Percentiles rank a stretch among this genome's conserved stretches.
Evolutionary conservation across 2,113 vertebrate species (phyloP).

Genomic region (Sylvia atricapilla): DNA sequence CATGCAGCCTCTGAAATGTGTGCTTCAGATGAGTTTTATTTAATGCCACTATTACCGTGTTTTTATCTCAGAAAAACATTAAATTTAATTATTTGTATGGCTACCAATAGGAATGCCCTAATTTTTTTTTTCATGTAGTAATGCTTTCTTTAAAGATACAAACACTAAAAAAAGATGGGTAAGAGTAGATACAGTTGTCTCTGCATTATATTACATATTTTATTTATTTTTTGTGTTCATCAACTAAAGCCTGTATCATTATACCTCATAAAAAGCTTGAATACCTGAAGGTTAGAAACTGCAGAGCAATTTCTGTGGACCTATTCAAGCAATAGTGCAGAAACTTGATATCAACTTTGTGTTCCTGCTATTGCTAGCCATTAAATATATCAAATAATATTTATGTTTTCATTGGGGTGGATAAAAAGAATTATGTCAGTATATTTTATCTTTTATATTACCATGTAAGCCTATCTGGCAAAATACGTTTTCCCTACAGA

Average conservation of each 20-base stretch:
- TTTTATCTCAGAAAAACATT: neutral
- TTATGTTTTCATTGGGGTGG: neutral
- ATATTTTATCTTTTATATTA: neutral
- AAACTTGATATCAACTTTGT: neutral
- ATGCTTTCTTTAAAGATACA: neutral
- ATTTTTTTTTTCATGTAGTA: neutral
- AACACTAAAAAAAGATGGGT: neutral
- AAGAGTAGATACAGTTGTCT: neutral
- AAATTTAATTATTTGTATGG: neutral
- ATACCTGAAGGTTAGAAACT: neutral
- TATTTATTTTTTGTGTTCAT: neutral
- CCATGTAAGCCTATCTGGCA: neutral
- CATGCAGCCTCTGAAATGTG: neutral
- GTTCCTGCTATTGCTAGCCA: neutral
- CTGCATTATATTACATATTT: neutral
- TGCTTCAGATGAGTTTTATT: neutral
- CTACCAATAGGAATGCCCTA: neutral
- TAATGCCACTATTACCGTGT: neutral
- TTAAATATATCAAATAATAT: neutral
- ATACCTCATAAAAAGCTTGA: neutral
- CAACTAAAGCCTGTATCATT: neutral
- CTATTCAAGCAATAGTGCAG: neutral
- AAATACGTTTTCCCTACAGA: neutral
- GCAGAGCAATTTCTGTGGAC: neutral
- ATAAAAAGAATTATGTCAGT: neutral